Conservation (phyloP, 1,140 invertebrate species). For the Drosophila lowei region DNA sequence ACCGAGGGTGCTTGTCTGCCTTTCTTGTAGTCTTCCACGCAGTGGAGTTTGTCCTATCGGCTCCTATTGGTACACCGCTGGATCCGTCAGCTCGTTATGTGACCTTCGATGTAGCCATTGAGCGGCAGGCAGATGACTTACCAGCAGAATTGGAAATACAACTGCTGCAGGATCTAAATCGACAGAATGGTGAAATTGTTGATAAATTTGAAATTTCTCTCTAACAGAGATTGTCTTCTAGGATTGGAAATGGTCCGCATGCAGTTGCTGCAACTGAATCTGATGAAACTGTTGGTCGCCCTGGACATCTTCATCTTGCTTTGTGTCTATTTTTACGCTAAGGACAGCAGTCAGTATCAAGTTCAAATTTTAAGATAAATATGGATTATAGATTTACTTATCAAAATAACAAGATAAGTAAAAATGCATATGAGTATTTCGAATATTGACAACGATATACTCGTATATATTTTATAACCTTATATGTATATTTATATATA, state of each 20-base stretch:
- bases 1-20: not conserved
- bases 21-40: slow-evolving; percentile 4
- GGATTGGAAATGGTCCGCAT: slow-evolving; percentile 33
- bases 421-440: too few relatives aligned
- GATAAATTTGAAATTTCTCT: not conserved
- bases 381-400: too few relatives aligned
- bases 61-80: not conserved
- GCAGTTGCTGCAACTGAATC: slow-evolving; percentile 57
- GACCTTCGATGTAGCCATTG: not conserved
- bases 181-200: slow-evolving; percentile 31
- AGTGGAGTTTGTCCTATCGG: not conserved
- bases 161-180: slow-evolving; percentile 7
- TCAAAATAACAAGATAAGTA: too few relatives aligned
- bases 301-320: slow-evolving; percentile 47
- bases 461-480: too few relatives aligned
- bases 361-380: not conserved
- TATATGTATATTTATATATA: too few relatives aligned
- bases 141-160: slow-evolving; percentile 18
- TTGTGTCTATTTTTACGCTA: slow-evolving; percentile 20
- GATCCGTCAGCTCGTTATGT: not conserved
- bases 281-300: slow-evolving; percentile 53
- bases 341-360: not conserved
- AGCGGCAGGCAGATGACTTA: not conserved
- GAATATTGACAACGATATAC: too few relatives aligned
- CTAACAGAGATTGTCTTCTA: not conserved